A percentile compares a stretch with the other conserved stretches of the same genome.
Conservation (phyloP, 2,113 vertebrate species). For the Myrmecobius fasciatus region DNA sequence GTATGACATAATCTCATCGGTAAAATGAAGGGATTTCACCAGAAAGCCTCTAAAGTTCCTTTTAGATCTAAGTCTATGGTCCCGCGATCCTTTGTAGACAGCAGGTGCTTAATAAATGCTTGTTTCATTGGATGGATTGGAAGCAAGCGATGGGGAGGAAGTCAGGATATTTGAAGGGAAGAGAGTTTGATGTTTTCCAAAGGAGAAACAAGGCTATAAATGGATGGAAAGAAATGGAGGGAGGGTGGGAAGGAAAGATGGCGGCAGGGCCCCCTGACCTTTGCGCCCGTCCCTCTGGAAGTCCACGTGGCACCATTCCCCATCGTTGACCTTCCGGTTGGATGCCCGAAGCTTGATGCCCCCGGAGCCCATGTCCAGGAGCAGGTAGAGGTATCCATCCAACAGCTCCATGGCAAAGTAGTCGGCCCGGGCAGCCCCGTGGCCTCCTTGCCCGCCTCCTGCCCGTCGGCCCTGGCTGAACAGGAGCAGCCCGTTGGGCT, state of each 20-base stretch:
- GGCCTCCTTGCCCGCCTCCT: slow-evolving; percentile 81
- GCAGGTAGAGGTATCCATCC: slow-evolving; percentile 92
- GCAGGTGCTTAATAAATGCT: neutral
- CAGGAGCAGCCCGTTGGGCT: slow-evolving; percentile 91
- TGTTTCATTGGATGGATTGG: neutral
- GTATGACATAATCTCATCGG: neutral
- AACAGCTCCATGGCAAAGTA: slow-evolving; percentile 94
- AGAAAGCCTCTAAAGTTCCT: neutral
- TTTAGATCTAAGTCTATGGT: neutral
- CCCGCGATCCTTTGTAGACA: neutral
- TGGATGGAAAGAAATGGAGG: neutral
- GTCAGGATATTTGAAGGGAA: neutral
- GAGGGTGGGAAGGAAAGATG: neutral
- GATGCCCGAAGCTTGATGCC: slow-evolving; percentile 92
- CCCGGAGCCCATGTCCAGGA: slow-evolving; percentile 96
- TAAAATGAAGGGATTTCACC: neutral
- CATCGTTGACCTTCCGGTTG: slow-evolving; percentile 91
- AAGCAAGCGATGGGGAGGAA: neutral
- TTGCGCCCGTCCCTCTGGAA: slow-evolving; percentile 93
- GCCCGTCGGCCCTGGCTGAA: slow-evolving; percentile 90
- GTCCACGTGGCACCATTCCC: slow-evolving; percentile 96
- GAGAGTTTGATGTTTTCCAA: neutral
- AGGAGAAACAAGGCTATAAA: neutral
- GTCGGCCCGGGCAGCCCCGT: slow-evolving; percentile 86
- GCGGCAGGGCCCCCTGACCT: slow-evolving; percentile 82